Percentiles rank a stretch among this genome's conserved stretches.
Evolutionary conservation across 2,113 vertebrate species (phyloP).

Genomic region (Heliornis fulica): DNA sequence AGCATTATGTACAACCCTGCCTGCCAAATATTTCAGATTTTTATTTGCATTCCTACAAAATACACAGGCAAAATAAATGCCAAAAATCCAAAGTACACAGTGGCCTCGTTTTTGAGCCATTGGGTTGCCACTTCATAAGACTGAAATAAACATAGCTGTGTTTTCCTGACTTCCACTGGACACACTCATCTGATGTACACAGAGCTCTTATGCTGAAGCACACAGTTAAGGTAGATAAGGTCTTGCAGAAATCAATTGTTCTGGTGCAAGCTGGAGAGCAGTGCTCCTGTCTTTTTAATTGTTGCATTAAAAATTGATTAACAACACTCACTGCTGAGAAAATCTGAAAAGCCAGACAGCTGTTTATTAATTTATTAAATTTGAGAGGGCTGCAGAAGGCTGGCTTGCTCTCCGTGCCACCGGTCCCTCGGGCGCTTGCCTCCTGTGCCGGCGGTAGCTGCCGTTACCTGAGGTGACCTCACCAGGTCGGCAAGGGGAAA

Average conservation of each 20-base stretch:
- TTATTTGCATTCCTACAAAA: slow-evolving; percentile 26
- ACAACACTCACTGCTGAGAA: slow-evolving; percentile 52
- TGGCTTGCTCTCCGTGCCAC: background rate
- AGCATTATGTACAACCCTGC: background rate
- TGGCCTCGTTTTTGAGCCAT: background rate
- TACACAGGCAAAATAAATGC: background rate
- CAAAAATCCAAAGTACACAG: background rate
- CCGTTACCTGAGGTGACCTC: slow-evolving; percentile 48
- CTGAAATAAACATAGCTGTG: background rate
- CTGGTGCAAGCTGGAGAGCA: slow-evolving; percentile 7
- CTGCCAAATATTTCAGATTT: background rate
- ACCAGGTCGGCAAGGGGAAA: background rate
- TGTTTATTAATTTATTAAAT: slow-evolving; percentile 40
- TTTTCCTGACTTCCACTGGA: background rate
- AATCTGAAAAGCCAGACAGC: slow-evolving; percentile 40
- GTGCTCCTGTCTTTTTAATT: slow-evolving; percentile 29
- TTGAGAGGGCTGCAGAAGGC: background rate
- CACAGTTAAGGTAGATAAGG: background rate
- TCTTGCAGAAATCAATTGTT: slow-evolving; percentile 51
- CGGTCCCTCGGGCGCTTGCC: background rate
- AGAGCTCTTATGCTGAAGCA: slow-evolving; percentile 3
- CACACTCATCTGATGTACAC: background rate
- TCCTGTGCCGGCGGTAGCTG: background rate
- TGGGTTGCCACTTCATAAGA: background rate
- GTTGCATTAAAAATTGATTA: slow-evolving; percentile 66